These are phyloP conservation scores for Hypsibius dujardini DNA, from an alignment of 1,140 invertebrate genomes.

Conservation along the genomic window DNA sequence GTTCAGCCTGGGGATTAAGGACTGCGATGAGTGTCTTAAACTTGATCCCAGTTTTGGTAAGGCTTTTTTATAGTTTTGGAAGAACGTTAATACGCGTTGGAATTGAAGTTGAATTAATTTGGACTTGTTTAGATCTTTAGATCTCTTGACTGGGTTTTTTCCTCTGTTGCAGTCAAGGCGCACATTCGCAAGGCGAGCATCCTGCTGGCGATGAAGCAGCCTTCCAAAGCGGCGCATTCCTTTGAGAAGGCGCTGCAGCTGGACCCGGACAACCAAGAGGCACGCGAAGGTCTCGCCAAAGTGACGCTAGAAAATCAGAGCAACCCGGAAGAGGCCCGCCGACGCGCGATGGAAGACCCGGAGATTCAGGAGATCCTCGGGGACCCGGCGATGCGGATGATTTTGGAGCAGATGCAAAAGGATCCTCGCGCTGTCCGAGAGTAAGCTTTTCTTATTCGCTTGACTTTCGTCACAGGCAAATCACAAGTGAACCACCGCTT, in stretches of 20 bases:
- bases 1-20: slow-evolving; percentile 86
- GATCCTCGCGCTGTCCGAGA: slow-evolving; percentile 75
- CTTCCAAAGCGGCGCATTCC: slow-evolving; percentile 60
- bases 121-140: slow-evolving; percentile 16
- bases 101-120: slow-evolving; percentile 1
- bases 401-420: slow-evolving; percentile 94
- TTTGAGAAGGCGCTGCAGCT: slow-evolving; percentile 88
- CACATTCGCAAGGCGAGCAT: slow-evolving; percentile 86
- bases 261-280: slow-evolving; percentile 81
- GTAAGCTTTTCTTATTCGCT: no score
- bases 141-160: slow-evolving; percentile 23
- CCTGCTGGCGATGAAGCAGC: slow-evolving; percentile 75
- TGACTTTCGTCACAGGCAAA: slow-evolving; percentile 16
- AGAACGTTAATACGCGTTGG: slow-evolving; percentile 20
- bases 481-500: no score
- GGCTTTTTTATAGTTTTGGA: no score
- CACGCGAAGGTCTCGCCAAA: slow-evolving; percentile 69
- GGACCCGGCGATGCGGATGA: slow-evolving; percentile 96
- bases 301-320: slow-evolving; percentile 60
- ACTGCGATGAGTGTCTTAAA: slow-evolving; percentile 84
- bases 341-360: slow-evolving; percentile 90
- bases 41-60: slow-evolving; percentile 80
- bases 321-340: slow-evolving; percentile 81
- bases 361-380: slow-evolving; percentile 84
- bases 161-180: slow-evolving; percentile 62